Conservation (phyloP, 2,888 invertebrate species). For the Andrena bucephala region DNA sequence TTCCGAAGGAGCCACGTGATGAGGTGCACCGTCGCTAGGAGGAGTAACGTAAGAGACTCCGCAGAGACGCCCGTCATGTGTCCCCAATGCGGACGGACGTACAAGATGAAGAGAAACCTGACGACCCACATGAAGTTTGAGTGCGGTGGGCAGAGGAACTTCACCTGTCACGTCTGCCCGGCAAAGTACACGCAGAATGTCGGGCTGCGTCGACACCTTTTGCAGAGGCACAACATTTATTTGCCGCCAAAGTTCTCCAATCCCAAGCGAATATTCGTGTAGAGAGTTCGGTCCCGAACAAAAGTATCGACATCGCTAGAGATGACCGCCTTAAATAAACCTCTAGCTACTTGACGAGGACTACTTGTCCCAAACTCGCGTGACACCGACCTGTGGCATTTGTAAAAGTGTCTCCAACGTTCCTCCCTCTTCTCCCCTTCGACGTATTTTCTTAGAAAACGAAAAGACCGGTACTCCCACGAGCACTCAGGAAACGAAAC, state of each 20-base stretch:
- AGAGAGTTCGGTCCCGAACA: not conserved
- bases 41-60: not conserved
- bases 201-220: constrained; percentile 79
- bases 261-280: constrained; percentile 64
- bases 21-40: not conserved
- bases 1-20: constrained; percentile 10
- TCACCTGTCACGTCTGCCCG: constrained; percentile 89
- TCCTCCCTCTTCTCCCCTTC: not conserved
- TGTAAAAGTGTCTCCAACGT: not conserved
- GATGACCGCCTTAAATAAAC: not conserved
- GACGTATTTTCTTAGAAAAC: not conserved
- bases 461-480: no score
- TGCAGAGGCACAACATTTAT: constrained; percentile 73
- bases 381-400: not conserved
- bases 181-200: constrained; percentile 90
- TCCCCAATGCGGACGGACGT: constrained; percentile 77
- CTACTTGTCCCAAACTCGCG: not conserved
- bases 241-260: constrained; percentile 70
- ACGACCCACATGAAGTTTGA: constrained; percentile 89
- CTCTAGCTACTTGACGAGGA: not conserved
- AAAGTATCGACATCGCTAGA: not conserved
- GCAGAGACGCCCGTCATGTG: constrained; percentile 62
- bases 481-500: not conserved
- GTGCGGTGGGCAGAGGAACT: constrained; percentile 89
- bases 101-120: constrained; percentile 79